These are phyloP conservation scores for Himalopsyche japonica DNA, from an alignment of 2,888 invertebrate species.

Conservation along the genomic window DNA sequence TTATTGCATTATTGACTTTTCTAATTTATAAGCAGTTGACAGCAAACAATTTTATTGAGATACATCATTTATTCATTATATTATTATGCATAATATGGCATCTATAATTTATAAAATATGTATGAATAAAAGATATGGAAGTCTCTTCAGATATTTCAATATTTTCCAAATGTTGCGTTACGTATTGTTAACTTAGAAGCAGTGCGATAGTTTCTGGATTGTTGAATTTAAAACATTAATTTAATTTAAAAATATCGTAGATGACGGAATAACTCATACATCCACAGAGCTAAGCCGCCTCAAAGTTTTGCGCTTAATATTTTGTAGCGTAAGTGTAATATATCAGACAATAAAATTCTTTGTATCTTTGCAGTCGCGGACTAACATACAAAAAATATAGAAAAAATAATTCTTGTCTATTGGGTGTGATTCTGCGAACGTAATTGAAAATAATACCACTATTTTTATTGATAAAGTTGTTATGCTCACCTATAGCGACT, in stretches of 20 bases:
- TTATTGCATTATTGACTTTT: no score
- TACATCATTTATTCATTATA: no score
- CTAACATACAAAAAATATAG: background rate
- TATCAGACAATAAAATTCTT: conserved; percentile 33
- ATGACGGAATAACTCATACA: background rate
- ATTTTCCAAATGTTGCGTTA: no score
- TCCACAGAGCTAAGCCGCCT: background rate
- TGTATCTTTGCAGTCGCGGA: conserved; percentile 21
- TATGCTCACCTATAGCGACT: no score
- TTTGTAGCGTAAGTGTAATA: conserved; percentile 31
- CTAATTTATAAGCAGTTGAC: no score
- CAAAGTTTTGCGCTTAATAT: conserved; percentile 9
- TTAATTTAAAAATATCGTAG: background rate
- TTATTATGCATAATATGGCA: background rate
- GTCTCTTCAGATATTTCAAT: no score
- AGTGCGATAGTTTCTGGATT: no score
- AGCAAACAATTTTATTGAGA: no score
- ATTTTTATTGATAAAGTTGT: background rate
- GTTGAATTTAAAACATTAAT: no score
- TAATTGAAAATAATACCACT: background rate
- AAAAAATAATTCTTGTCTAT: background rate
- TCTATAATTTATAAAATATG: no score
- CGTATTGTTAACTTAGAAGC: no score
- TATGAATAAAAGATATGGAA: no score
- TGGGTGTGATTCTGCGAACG: background rate